phyloP scores from a whole-genome alignment of 2,113 vertebrate species.

The Mugil cephalus region DNA sequence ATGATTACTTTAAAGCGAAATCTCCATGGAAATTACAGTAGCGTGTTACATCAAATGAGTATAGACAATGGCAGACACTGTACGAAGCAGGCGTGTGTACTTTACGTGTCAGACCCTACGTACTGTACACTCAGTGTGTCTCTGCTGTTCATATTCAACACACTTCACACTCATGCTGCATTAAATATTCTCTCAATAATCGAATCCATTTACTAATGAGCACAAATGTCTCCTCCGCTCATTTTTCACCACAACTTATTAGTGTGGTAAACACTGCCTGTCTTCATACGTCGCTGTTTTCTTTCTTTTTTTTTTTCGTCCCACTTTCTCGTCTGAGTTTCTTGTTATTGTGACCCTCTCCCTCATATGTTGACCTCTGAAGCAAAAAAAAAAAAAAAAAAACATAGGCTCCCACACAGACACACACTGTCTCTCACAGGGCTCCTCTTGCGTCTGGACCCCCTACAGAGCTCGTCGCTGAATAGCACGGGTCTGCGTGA shows the following conservation, averaged over 20 bases:
- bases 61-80: background rate
- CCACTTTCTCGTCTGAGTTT: slow-evolving; percentile 32
- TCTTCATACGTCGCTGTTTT: background rate
- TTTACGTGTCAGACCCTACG: too few species aligned
- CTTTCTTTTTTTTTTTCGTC: slow-evolving; percentile 18
- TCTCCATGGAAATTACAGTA: slow-evolving; percentile 33
- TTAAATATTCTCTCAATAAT: background rate
- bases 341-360: slow-evolving; percentile 55
- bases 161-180: background rate
- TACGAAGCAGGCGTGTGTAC: background rate
- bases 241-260: slow-evolving; percentile 6
- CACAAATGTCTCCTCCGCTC: background rate
- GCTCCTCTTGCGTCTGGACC: slow-evolving; percentile 47
- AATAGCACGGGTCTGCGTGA: slow-evolving; percentile 40
- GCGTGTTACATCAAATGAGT: background rate
- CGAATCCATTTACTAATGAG: background rate
- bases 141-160: background rate
- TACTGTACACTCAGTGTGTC: background rate
- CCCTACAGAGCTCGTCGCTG: slow-evolving; percentile 55
- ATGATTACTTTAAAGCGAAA: background rate
- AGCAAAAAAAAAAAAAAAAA: background rate
- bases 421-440: slow-evolving; percentile 26
- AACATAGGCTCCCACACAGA: slow-evolving; percentile 22
- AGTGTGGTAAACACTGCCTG: background rate
- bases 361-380: slow-evolving; percentile 30